Evolutionary conservation across 1,140 invertebrate species (phyloP), one percentile per base, ranked within the genome.

Genomic region (Lasaia peninsularis): DNA sequence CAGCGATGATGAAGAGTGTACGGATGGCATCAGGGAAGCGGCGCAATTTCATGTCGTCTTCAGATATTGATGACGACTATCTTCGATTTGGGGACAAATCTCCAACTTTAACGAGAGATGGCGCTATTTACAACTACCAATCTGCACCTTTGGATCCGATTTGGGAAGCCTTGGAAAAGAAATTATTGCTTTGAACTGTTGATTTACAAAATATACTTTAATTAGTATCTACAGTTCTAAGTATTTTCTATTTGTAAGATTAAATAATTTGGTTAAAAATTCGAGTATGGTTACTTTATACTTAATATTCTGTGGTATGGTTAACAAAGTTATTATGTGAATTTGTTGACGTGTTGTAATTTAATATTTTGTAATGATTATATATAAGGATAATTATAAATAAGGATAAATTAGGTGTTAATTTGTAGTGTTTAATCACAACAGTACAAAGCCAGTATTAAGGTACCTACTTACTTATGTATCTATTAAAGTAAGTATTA

Each of bases 91-190:
- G 64, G 0, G 53, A 69, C 1, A 35, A 66, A 10, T 49, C 72
- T 48, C 70, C 64, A 32, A 33, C 59, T 37, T 34, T 60, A 14
- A 21, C 57, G 10, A 33, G 16, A 6, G 63, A 69, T 28, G 50
- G 11, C 31, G 52, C 57, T 10, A 24, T 18, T 0, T 64, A 59
- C 49, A 55, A 20, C 7, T 20, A 28, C 8, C 20, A 53, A 14
- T 33, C 59, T 4, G 44, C 48, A 0, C 71, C 73, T 0, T 67
- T 85, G 0, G 80, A 77, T 31, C 80, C 81, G 0, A 21, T 69
- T 0, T 85, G 81, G 81, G 76, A 80, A 0, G 75, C 70, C 3
- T 53, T 82, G 24, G 79, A 81, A 37, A 65, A 71, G 53, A 84
- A 84, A 56, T 58, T 84, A 21, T 65, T 73, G 67, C 44, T 73